Evolutionary conservation across 2,797 vertebrate species (phyloP).

Genomic region (Sylvilagus floridanus): DNA sequence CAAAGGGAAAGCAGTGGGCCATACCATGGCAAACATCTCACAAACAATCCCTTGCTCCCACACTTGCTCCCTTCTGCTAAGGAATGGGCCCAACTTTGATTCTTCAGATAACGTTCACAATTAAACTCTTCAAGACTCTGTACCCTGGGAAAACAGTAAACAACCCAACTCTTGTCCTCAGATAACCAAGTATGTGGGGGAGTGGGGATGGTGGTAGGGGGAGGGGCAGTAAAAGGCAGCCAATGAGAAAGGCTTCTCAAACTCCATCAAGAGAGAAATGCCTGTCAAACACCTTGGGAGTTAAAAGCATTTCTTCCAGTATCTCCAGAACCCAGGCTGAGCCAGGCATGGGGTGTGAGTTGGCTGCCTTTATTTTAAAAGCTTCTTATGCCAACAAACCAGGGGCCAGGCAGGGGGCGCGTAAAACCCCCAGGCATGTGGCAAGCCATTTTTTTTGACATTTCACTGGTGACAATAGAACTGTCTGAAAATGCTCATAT

Average conservation of each 20-base stretch:
- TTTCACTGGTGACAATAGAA: constrained; percentile 82
- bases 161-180: constrained; percentile 75
- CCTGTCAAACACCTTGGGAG: constrained; percentile 53
- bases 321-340: not conserved
- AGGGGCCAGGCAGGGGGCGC: constrained; percentile 36
- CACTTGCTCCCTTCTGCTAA: constrained; percentile 60
- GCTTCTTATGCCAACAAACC: constrained; percentile 31
- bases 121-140: constrained; percentile 83
- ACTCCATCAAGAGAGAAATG: not conserved
- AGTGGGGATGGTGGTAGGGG: not conserved
- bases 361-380: constrained; percentile 27
- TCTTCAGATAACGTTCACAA: constrained; percentile 74
- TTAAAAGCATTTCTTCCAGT: constrained; percentile 27
- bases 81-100: constrained; percentile 81
- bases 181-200: constrained; percentile 66
- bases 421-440: constrained; percentile 61
- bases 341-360: constrained; percentile 5
- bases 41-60: constrained; percentile 68
- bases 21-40: constrained; percentile 2
- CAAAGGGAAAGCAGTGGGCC: constrained; percentile 63
- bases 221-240: not conserved
- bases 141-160: constrained; percentile 81
- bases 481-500: constrained; percentile 11
- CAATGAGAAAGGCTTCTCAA: constrained; percentile 50
- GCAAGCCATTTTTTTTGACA: constrained; percentile 79